Conservation (phyloP, 1,140 invertebrate genomes). For the Amphibalanus amphitrite region DNA sequence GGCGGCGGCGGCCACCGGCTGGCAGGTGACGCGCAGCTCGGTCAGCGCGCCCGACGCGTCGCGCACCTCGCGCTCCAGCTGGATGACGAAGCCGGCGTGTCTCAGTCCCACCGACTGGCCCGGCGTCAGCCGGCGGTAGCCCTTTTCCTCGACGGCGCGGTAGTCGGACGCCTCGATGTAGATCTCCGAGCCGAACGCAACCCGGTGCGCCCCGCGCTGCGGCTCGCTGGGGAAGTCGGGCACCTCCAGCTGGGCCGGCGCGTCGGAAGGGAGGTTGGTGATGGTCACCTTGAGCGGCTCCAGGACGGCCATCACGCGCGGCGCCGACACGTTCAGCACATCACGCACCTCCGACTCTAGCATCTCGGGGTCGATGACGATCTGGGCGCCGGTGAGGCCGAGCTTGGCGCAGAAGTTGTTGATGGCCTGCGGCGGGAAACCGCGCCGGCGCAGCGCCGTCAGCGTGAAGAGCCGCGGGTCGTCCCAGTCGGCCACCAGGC, state of each 20-base stretch:
- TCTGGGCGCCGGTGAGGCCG: slow-evolving; percentile 86
- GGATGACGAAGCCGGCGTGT: slow-evolving; percentile 68
- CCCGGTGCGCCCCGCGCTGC: slow-evolving; percentile 40
- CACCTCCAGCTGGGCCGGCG: slow-evolving; percentile 42
- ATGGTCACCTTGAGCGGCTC: slow-evolving; percentile 85
- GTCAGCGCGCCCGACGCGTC: slow-evolving; percentile 35
- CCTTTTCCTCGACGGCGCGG: slow-evolving; percentile 62
- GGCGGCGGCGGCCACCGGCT: slow-evolving; percentile 32
- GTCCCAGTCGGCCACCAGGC: slow-evolving; percentile 88
- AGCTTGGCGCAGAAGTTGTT: slow-evolving; percentile 91
- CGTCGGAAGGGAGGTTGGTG: slow-evolving; percentile 47
- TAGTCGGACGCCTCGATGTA: slow-evolving; percentile 86
- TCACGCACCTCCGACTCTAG: slow-evolving; percentile 83
- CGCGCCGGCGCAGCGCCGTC: slow-evolving; percentile 75
- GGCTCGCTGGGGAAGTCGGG: slow-evolving; percentile 82
- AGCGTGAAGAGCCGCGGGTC: slow-evolving; percentile 92
- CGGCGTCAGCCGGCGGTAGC: slow-evolving; percentile 67
- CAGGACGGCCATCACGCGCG: slow-evolving; percentile 75
- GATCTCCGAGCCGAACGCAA: slow-evolving; percentile 53
- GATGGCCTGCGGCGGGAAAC: slow-evolving; percentile 83
- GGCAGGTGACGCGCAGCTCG: slow-evolving; percentile 47
- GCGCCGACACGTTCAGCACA: slow-evolving; percentile 73
- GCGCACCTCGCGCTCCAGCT: slow-evolving; percentile 46
- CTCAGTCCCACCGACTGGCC: slow-evolving; percentile 79
- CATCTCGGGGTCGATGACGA: slow-evolving; percentile 75